Base-by-base conservation (phyloP, 2,888 invertebrate species). In the Pherbina coryleti region DNA sequence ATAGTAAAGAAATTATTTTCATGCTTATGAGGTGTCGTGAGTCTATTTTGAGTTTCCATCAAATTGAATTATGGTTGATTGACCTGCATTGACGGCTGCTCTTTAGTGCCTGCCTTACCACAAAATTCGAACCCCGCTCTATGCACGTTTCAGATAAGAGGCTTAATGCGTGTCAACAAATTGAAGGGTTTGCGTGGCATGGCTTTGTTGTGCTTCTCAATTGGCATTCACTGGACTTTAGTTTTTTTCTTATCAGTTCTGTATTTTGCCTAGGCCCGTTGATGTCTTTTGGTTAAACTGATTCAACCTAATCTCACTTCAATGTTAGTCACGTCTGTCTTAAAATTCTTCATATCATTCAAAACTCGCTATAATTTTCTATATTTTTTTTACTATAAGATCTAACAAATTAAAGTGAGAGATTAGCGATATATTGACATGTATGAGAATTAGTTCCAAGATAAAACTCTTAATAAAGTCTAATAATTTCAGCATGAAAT, bases 141-240 rank as follows among this genome's bases (percentile, higher is more conserved):
- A 77, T 57, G 76, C 80, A 82, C 82, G 82, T 82, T 80, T n/a
- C 28, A 66, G 82, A 82, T 82, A 82, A 82, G 77, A 69, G 70
- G 70, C 78, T 67, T 71, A 25, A 25, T 49, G 60, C 28, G 4
- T 73, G 73, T 62, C 60, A 44, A 73, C 5, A 22, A 17, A 44
- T 49, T 22, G 51, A 73, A 60, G 60, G 73, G 55, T 28, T 64
- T 34, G 31, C 31, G 34, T 64, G 3, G 34, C n/a, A n/a, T 55
- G 55, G 55, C 19, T 19, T 55, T 9, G 22, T 9, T 55, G 11
- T 31, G 17, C 4, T 28, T 64, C 34, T 31, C n/a, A n/a, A 64
- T 64, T n/a, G 11, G 64, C 17, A 31, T 55, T 55, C 9, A 19
- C 1, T 55, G 55, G 19, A n/a, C 19, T 19, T 19, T 1, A 1